Evolutionary conservation across 1,140 invertebrate species (phyloP).

Genomic region (Saccostrea echinata): DNA sequence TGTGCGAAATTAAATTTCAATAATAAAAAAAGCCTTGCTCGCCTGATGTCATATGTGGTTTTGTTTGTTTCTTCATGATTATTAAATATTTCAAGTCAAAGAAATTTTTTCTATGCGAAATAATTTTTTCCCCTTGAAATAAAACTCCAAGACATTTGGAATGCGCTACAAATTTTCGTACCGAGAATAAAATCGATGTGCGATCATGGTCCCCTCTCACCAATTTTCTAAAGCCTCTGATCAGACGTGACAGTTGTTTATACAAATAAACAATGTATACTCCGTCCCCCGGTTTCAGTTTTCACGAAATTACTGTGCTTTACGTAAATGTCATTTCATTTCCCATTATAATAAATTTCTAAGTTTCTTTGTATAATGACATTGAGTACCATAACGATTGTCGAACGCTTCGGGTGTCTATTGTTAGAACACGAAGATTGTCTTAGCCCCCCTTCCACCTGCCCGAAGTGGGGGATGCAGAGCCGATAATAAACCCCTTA

Average conservation of each 20-base stretch:
- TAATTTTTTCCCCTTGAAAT: not conserved
- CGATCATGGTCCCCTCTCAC: not conserved
- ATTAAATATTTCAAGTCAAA: no score
- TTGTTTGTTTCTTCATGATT: no score
- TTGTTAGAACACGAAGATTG: conserved; percentile 5
- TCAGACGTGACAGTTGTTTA: conserved; percentile 24
- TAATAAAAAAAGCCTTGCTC: not conserved
- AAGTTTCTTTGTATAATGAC: conserved; percentile 15
- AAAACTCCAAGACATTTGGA: conserved; percentile 13
- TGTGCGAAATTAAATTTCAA: no score
- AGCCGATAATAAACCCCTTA: conserved; percentile 22
- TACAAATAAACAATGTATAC: conserved; percentile 39
- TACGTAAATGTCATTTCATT: conserved; percentile 39
- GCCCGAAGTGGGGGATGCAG: not conserved
- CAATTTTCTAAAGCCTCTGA: not conserved
- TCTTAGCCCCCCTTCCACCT: conserved; percentile 24
- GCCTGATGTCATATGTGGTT: not conserved
- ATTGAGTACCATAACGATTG: conserved; percentile 22
- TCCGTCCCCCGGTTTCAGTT: conserved; percentile 3
- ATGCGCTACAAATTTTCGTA: not conserved
- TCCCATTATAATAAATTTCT: conserved; percentile 35
- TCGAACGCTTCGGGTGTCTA: conserved; percentile 6
- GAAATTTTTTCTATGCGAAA: not conserved
- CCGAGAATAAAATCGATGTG: not conserved
- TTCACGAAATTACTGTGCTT: conserved; percentile 36